Conservation (phyloP, 1,140 invertebrate species). For the Arctopsyche grandis region DNA sequence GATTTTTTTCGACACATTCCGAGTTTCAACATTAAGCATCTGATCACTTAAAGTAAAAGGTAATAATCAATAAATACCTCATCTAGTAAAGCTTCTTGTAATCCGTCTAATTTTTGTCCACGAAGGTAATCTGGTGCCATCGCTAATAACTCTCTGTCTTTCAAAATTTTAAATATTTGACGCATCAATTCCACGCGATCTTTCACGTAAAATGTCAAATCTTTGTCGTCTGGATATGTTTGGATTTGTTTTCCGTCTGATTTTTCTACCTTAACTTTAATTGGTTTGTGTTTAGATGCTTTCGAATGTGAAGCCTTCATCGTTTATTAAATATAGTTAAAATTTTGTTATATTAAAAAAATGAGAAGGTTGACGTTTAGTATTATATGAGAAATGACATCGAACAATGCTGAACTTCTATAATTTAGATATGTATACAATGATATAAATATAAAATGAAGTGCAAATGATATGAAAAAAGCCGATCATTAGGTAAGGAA, state of each 20-base stretch:
- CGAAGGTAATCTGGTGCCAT: slow-evolving; percentile 71
- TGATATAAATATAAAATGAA: too few relatives aligned
- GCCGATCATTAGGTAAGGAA: too few relatives aligned
- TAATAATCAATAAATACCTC: slow-evolving; percentile 59
- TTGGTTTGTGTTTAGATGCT: slow-evolving; percentile 19
- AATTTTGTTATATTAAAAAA: not conserved
- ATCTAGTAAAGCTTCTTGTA: slow-evolving; percentile 72
- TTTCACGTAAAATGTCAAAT: slow-evolving; percentile 70
- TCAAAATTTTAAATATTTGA: slow-evolving; percentile 71
- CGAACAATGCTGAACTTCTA: not conserved
- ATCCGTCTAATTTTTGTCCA: slow-evolving; percentile 67
- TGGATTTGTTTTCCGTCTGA: not conserved
- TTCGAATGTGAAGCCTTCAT: slow-evolving; percentile 26
- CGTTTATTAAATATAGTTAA: not conserved
- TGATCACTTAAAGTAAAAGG: not conserved
- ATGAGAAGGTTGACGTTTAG: not conserved
- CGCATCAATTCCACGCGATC: slow-evolving; percentile 73
- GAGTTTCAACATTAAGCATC: not conserved
- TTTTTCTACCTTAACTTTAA: slow-evolving; percentile 49
- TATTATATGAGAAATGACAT: not conserved
- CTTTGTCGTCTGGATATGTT: slow-evolving; percentile 57
- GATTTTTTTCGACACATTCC: too few relatives aligned
- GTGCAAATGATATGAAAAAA: too few relatives aligned
- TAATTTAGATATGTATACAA: too few relatives aligned
- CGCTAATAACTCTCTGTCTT: slow-evolving; percentile 70